phyloP scores from a whole-genome alignment of 2,113 vertebrate species.

The Phrynosoma blainvillii region DNA sequence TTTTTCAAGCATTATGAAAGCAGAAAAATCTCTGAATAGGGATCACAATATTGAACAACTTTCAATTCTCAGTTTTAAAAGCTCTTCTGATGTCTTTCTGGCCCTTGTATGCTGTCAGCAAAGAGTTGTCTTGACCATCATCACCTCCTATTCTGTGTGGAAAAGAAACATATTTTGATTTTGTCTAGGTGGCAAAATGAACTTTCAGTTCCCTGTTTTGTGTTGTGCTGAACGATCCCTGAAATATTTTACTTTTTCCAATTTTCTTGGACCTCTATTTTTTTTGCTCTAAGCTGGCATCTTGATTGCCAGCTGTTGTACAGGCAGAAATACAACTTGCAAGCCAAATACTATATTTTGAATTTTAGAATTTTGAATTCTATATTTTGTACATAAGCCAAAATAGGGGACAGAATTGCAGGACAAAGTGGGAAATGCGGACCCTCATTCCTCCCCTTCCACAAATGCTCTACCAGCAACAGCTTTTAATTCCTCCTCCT shows the following conservation, averaged over 20 bases:
- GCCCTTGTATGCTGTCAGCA: too few relatives aligned
- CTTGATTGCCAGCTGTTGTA: too few relatives aligned
- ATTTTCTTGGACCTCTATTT: too few relatives aligned
- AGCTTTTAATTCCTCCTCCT: neutral
- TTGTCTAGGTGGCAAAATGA: neutral
- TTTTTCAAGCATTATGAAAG: neutral
- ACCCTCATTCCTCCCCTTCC: neutral
- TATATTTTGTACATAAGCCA: neutral
- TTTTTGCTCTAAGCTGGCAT: too few relatives aligned
- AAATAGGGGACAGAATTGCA: neutral
- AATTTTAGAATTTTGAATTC: too few relatives aligned
- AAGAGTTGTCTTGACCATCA: neutral
- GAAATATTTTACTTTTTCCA: too few relatives aligned
- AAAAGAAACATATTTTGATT: neutral
- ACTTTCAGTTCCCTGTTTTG: neutral
- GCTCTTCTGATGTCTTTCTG: neutral
- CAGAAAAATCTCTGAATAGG: neutral
- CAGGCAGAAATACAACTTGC: neutral
- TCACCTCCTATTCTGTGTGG: too few relatives aligned
- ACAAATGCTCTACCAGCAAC: too few relatives aligned
- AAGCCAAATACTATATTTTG: neutral
- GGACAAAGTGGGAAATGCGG: neutral
- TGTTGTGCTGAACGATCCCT: neutral
- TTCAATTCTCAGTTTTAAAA: neutral
- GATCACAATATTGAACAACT: neutral